Evolutionary conservation across 2,888 invertebrate genomes (phyloP).

Genomic region (Ypsolopha sequella): DNA sequence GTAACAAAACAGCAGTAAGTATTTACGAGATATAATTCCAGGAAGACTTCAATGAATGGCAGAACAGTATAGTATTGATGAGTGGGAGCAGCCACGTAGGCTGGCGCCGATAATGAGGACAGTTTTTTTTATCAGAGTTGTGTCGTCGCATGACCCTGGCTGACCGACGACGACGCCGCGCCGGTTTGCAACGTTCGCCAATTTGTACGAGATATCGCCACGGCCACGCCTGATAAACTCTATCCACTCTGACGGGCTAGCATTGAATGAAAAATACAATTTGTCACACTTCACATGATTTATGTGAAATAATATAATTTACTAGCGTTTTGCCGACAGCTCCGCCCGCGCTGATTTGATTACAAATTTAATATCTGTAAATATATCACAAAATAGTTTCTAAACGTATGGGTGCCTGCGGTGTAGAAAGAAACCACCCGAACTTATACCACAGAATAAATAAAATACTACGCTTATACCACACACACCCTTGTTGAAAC

Average conservation of each 20-base stretch:
- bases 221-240: slow-evolving; percentile 17
- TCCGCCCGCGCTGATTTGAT: no score
- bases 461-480: no score
- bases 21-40: no score
- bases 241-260: slow-evolving; percentile 15
- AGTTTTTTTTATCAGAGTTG: slow-evolving; percentile 31
- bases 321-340: no score
- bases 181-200: slow-evolving; percentile 34
- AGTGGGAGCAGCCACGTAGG: slow-evolving; percentile 8
- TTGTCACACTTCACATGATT: slow-evolving; percentile 10
- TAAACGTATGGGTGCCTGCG: background rate
- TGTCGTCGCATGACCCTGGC: slow-evolving; percentile 26
- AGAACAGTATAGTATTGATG: background rate
- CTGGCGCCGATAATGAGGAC: slow-evolving; percentile 15
- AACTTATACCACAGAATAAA: no score
- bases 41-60: background rate
- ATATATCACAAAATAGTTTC: no score
- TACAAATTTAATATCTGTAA: no score
- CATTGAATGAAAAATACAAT: slow-evolving; percentile 16
- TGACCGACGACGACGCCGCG: slow-evolving; percentile 22
- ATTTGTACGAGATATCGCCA: slow-evolving; percentile 37
- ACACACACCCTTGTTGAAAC: no score
- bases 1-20: no score
- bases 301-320: background rate
- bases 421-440: background rate